A percentile compares a stretch with the other conserved stretches of the same genome.
These are phyloP conservation scores for Thunnus maccoyii DNA, from an alignment of 2,113 vertebrate genomes.

Conservation along the genomic window DNA sequence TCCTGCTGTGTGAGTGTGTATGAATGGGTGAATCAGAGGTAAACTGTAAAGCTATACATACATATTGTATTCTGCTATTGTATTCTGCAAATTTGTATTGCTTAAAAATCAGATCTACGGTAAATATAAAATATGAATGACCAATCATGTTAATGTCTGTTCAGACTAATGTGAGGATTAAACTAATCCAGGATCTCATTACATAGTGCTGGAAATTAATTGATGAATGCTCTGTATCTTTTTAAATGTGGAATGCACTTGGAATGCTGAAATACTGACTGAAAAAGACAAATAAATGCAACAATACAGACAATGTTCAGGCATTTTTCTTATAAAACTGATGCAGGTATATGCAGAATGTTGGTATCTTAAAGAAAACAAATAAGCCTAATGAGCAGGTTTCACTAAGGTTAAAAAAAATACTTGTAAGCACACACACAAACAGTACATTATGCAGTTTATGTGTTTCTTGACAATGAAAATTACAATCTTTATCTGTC, in stretches of 20 bases:
- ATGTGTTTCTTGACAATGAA: not conserved
- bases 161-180: conserved; percentile 65
- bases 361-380: not conserved
- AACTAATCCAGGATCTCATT: conserved; percentile 65
- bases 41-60: not conserved
- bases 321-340: not conserved
- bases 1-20: not conserved
- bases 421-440: not conserved
- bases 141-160: conserved; percentile 63
- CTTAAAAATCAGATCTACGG: conserved; percentile 30
- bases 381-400: not conserved
- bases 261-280: conserved; percentile 41
- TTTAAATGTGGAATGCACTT: not conserved
- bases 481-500: not conserved
- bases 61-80: not conserved
- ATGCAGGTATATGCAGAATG: not conserved
- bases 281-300: conserved; percentile 30
- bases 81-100: not conserved
- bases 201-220: conserved; percentile 57
- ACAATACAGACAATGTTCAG: not conserved
- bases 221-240: conserved; percentile 38
- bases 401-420: not conserved
- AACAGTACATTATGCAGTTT: not conserved
- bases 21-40: not conserved
- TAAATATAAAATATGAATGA: conserved; percentile 54